A percentile compares a stretch with the other conserved stretches of the same genome.
Conservation (phyloP, 2,113 vertebrate genomes). For the Daubentonia madagascariensis region DNA sequence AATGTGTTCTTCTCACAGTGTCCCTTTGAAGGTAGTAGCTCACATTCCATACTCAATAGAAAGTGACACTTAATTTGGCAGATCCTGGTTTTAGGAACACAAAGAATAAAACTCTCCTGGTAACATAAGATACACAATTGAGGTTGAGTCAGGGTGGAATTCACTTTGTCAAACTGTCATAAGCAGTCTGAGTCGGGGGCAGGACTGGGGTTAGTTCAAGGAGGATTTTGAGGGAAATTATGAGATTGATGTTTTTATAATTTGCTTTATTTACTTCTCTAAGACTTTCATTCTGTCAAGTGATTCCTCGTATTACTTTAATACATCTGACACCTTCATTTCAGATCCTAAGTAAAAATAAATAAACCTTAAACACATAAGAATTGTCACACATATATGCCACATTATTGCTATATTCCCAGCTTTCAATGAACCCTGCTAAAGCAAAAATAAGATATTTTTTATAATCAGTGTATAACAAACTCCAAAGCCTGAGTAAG, state of each 20-base stretch:
- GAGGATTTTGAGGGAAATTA: not conserved
- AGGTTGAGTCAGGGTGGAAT: conserved; percentile 48
- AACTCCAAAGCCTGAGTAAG: not conserved
- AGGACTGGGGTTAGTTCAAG: not conserved
- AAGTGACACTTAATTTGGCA: conserved; percentile 78
- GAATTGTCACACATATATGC: not conserved
- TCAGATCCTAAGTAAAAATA: not conserved
- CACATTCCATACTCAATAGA: conserved; percentile 62
- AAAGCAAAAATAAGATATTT: not conserved
- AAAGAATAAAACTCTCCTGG: conserved; percentile 69
- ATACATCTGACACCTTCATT: not conserved
- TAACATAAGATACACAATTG: conserved; percentile 39
- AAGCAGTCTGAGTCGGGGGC: not conserved
- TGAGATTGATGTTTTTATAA: conserved; percentile 43
- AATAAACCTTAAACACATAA: not conserved
- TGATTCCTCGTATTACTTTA: not conserved
- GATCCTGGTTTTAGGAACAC: conserved; percentile 61
- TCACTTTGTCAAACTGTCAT: not conserved
- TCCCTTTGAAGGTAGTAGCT: conserved; percentile 71
- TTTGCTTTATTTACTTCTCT: not conserved
- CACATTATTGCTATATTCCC: not conserved
- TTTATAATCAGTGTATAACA: not conserved
- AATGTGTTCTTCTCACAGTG: conserved; percentile 62
- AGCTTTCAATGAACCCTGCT: not conserved
- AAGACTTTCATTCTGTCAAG: not conserved